phyloP scores from a whole-genome alignment of 1,140 invertebrate species.

The Chironomus striatipennis region DNA sequence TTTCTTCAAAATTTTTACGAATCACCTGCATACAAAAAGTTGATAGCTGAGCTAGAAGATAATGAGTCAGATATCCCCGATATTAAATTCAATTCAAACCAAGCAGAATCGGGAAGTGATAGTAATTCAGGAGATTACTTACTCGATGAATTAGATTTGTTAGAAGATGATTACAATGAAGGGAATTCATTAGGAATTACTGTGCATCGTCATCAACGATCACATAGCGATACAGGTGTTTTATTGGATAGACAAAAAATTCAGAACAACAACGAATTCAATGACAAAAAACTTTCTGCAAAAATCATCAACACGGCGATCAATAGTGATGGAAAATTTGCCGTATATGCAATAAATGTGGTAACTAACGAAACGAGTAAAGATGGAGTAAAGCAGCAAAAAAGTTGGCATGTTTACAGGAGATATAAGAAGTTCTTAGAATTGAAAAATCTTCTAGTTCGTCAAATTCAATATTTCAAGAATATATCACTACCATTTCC shows the following conservation, averaged over 20 bases:
- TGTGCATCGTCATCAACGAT: too few species aligned
- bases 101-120: constrained; percentile 24
- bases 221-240: neutral
- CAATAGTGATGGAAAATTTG: constrained; percentile 41
- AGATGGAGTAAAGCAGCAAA: constrained; percentile 55
- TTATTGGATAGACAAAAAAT: neutral
- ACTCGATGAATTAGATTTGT: constrained; percentile 24
- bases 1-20: constrained; percentile 26
- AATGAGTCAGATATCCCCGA: neutral
- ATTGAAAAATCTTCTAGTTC: constrained; percentile 25
- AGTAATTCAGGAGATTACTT: constrained; percentile 25
- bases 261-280: neutral
- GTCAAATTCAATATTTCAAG: neutral
- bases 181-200: neutral
- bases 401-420: constrained; percentile 71
- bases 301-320: constrained; percentile 27
- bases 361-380: constrained; percentile 32
- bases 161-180: neutral
- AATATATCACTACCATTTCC: constrained; percentile 65
- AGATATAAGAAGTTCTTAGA: constrained; percentile 47
- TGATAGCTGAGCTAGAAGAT: constrained; percentile 24
- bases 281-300: constrained; percentile 11
- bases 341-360: constrained; percentile 82
- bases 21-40: constrained; percentile 25
- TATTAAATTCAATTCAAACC: constrained; percentile 2